Percentiles rank a stretch among this genome's conserved stretches.
Conservation (phyloP, 1,140 invertebrate genomes). For the Berghia stephanieae region DNA sequence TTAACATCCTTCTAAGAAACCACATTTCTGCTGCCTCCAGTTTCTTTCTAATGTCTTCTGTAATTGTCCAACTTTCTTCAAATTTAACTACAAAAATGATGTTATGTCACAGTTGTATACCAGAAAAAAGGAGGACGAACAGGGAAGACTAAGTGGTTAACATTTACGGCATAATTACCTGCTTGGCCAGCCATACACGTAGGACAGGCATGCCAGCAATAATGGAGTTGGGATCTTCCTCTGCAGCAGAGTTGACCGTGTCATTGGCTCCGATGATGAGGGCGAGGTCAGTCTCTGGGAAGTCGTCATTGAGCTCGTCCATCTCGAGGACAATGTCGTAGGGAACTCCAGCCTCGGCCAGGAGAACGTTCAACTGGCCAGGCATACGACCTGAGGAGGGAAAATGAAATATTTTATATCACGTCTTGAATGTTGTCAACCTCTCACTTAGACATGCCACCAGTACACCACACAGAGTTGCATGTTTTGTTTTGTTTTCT, state of each 20-base stretch:
- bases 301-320: slow-evolving; percentile 93
- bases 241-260: slow-evolving; percentile 90
- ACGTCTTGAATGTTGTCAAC: background rate
- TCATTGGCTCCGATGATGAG: slow-evolving; percentile 92
- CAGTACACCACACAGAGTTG: no score
- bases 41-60: no score
- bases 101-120: no score
- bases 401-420: background rate
- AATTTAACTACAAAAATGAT: no score
- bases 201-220: slow-evolving; percentile 94
- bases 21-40: no score
- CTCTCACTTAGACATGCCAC: no score
- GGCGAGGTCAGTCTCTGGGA: slow-evolving; percentile 83
- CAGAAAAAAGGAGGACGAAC: no score
- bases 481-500: no score
- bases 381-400: slow-evolving; percentile 81
- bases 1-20: no score
- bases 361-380: slow-evolving; percentile 88
- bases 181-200: slow-evolving; percentile 84
- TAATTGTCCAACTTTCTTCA: no score
- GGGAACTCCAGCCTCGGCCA: slow-evolving; percentile 91
- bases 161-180: slow-evolving; percentile 73
- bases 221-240: slow-evolving; percentile 89
- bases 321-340: slow-evolving; percentile 92
- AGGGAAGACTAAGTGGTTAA: no score